Conservation (phyloP, 2,797 vertebrate genomes). For the Liparis tanakae region DNA sequence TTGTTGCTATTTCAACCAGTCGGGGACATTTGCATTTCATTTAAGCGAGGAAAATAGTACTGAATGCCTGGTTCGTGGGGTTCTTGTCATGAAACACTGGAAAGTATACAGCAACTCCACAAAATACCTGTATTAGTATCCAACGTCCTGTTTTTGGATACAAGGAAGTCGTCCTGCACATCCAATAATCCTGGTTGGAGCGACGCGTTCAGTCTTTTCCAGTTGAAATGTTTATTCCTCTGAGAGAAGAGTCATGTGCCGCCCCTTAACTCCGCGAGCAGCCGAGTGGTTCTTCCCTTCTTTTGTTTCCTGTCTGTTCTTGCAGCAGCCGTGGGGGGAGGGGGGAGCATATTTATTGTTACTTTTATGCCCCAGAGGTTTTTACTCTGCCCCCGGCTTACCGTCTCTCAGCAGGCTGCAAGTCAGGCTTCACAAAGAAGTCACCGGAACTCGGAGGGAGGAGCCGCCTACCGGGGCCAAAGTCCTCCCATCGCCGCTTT, state of each 20-base stretch:
- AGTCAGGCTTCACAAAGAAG: constrained; percentile 40
- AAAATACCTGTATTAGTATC: constrained; percentile 52
- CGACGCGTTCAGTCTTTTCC: constrained; percentile 4
- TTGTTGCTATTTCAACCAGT: constrained; percentile 8
- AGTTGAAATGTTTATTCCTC: constrained; percentile 27
- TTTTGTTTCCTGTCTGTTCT: constrained; percentile 37
- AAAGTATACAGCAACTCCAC: constrained; percentile 10
- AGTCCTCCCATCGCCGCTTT: constrained; percentile 57
- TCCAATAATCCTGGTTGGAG: constrained; percentile 26
- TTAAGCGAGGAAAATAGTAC: background rate
- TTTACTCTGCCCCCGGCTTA: constrained; percentile 16
- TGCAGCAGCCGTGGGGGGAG: background rate
- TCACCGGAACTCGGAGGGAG: constrained; percentile 51
- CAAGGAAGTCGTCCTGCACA: background rate
- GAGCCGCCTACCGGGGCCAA: constrained; percentile 40
- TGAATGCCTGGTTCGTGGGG: background rate
- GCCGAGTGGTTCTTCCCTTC: constrained; percentile 17
- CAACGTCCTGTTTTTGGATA: constrained; percentile 26
- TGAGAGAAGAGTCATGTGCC: constrained; percentile 35
- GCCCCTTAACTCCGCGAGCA: constrained; percentile 27
- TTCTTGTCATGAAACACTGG: background rate
- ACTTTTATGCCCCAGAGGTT: background rate
- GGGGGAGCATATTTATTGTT: background rate
- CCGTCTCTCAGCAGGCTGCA: constrained; percentile 15
- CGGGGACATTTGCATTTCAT: background rate